Evolutionary conservation across 2,888 invertebrate species (phyloP).

Genomic region (Epirrita christyi): DNA sequence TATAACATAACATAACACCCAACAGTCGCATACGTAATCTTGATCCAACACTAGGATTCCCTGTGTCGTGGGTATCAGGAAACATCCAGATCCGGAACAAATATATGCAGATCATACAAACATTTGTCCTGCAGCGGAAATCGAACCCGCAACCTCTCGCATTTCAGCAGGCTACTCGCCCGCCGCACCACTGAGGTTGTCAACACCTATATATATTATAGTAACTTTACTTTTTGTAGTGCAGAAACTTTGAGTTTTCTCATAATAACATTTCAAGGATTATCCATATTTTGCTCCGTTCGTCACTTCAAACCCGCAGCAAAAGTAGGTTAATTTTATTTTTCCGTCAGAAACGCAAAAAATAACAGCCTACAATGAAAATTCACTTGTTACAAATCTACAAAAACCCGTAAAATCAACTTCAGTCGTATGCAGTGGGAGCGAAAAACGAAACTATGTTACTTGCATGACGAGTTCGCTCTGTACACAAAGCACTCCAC

Average conservation of each 20-base stretch:
- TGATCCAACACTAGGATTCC: too few relatives aligned
- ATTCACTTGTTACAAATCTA: constrained; percentile 29
- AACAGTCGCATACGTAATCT: too few relatives aligned
- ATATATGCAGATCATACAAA: too few relatives aligned
- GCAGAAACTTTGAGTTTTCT: background rate
- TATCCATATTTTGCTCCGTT: constrained; percentile 8
- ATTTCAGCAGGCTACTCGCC: too few relatives aligned
- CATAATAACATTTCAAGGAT: constrained; percentile 14
- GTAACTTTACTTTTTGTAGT: background rate
- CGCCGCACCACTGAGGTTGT: too few relatives aligned
- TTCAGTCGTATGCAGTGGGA: constrained; percentile 25
- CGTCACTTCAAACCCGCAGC: constrained; percentile 16
- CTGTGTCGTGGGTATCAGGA: too few relatives aligned
- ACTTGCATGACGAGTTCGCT: constrained; percentile 18
- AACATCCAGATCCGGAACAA: too few relatives aligned
- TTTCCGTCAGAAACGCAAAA: constrained; percentile 17
- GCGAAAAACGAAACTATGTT: constrained; percentile 28
- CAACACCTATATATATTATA: too few relatives aligned
- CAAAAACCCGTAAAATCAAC: constrained; percentile 32
- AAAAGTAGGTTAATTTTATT: constrained; percentile 31
- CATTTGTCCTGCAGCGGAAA: too few relatives aligned
- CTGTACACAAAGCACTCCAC: constrained; percentile 3
- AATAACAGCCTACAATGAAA: constrained; percentile 25
- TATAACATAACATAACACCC: too few relatives aligned
- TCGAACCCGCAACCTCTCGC: too few relatives aligned